Evolutionary conservation across 2,797 vertebrate species (phyloP).

Genomic region (Pseudopleuronectes americanus): DNA sequence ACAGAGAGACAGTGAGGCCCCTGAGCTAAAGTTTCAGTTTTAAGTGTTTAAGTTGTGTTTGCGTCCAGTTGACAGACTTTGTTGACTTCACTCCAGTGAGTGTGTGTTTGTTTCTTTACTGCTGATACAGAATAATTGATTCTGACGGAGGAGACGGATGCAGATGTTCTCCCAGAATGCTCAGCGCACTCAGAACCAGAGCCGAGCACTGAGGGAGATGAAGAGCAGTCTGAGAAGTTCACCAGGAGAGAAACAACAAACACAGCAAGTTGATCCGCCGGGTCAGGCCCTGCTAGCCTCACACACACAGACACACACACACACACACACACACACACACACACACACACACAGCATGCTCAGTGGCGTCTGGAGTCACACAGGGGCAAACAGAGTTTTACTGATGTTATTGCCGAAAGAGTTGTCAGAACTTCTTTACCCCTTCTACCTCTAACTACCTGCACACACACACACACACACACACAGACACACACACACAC

Average conservation of each 20-base stretch:
- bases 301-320: not conserved
- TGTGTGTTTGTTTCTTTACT: not conserved
- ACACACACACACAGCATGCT: conserved; percentile 1
- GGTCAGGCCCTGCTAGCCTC: not conserved
- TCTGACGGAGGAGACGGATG: conserved; percentile 21
- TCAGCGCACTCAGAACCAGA: not conserved
- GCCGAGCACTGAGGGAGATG: conserved; percentile 1
- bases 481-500: conserved; percentile 14
- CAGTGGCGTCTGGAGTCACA: conserved; percentile 29
- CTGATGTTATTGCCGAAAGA: conserved; percentile 48
- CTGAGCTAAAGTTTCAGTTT: too few relatives aligned
- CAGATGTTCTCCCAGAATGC: conserved; percentile 26
- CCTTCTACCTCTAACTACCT: conserved; percentile 30
- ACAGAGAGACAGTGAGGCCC: too few relatives aligned
- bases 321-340: not conserved
- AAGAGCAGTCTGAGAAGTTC: conserved; percentile 2
- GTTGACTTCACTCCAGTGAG: too few relatives aligned
- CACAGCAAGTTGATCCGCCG: not conserved
- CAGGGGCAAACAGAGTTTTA: conserved; percentile 18
- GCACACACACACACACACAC: not conserved
- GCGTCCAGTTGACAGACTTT: too few relatives aligned
- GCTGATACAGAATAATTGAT: conserved; percentile 13
- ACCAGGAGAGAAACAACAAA: not conserved
- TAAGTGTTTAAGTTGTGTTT: too few relatives aligned
- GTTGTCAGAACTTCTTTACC: conserved; percentile 56